These are phyloP conservation scores for Automeris io DNA, from an alignment of 2,888 invertebrate genomes.

Conservation along the genomic window DNA sequence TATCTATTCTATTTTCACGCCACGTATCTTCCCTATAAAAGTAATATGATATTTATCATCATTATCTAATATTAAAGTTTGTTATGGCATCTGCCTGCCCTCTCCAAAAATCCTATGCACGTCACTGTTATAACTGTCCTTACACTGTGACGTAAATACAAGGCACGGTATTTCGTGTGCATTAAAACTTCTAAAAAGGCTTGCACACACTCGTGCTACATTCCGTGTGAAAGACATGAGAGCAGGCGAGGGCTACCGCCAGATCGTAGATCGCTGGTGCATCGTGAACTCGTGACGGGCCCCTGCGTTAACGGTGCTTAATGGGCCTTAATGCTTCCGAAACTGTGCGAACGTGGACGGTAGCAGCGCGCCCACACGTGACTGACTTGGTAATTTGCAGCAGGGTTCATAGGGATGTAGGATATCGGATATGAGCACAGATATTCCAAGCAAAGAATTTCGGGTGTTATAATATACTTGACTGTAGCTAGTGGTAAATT, in stretches of 20 bases:
- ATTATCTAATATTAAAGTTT: too few species aligned
- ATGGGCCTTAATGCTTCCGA: constrained; percentile 76
- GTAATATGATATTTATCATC: too few species aligned
- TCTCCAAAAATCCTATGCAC: too few species aligned
- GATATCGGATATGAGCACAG: too few species aligned
- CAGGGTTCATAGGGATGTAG: too few species aligned
- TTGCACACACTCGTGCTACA: constrained; percentile 17
- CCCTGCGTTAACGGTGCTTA: constrained; percentile 74
- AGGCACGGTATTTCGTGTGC: constrained; percentile 38
- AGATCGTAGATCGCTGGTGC: constrained; percentile 70
- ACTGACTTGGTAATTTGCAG: constrained; percentile 61
- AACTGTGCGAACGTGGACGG: constrained; percentile 76
- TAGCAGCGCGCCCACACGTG: constrained; percentile 67
- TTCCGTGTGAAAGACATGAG: constrained; percentile 63
- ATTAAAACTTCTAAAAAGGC: constrained; percentile 31
- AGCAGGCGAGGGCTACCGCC: constrained; percentile 53
- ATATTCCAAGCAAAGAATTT: too few species aligned
- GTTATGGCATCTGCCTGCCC: background rate
- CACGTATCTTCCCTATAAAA: too few species aligned
- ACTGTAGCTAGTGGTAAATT: too few species aligned
- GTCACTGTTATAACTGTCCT: background rate
- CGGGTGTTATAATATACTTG: too few species aligned
- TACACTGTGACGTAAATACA: constrained; percentile 3
- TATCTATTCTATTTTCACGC: too few species aligned
- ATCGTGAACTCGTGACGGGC: constrained; percentile 70